Evolutionary conservation across 2,888 invertebrate species (phyloP).

Genomic region (Euplagia quadripunctaria): DNA sequence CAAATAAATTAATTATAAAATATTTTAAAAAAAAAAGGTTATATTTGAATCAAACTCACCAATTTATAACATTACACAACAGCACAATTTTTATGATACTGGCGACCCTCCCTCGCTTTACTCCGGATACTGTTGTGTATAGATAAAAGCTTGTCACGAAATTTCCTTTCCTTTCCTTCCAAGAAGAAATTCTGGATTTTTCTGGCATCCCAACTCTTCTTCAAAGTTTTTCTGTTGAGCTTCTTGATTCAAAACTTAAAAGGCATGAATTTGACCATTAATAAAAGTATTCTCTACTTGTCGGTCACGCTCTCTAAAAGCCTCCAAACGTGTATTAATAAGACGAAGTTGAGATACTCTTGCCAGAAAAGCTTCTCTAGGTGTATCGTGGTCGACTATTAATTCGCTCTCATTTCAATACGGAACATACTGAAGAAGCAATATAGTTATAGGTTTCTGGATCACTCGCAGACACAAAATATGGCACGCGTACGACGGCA

Average conservation of each 20-base stretch:
- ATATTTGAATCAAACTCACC: no score
- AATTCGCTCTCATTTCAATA: constrained; percentile 40
- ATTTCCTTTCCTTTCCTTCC: no score
- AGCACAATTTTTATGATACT: no score
- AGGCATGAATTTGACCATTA: constrained; percentile 34
- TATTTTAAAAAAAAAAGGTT: no score
- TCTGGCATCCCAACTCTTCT: not conserved
- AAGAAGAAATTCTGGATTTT: not conserved
- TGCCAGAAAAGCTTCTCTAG: constrained; percentile 47
- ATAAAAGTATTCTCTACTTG: constrained; percentile 55
- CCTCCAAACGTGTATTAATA: constrained; percentile 29
- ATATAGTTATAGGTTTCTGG: constrained; percentile 53
- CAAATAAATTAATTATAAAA: no score
- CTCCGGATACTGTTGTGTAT: no score
- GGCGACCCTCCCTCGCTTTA: no score
- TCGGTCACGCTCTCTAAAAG: constrained; percentile 43
- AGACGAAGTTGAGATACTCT: constrained; percentile 22
- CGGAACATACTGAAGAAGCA: constrained; percentile 54
- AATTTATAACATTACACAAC: no score
- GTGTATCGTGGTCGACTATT: constrained; percentile 40
- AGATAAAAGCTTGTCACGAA: no score
- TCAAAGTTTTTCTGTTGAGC: not conserved
- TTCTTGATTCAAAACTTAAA: not conserved
- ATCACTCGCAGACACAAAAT: constrained; percentile 39
- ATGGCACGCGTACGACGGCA: constrained; percentile 37